Evolutionary conservation across 2,797 vertebrate species (phyloP).

Genomic region (Balearica regulorum): DNA sequence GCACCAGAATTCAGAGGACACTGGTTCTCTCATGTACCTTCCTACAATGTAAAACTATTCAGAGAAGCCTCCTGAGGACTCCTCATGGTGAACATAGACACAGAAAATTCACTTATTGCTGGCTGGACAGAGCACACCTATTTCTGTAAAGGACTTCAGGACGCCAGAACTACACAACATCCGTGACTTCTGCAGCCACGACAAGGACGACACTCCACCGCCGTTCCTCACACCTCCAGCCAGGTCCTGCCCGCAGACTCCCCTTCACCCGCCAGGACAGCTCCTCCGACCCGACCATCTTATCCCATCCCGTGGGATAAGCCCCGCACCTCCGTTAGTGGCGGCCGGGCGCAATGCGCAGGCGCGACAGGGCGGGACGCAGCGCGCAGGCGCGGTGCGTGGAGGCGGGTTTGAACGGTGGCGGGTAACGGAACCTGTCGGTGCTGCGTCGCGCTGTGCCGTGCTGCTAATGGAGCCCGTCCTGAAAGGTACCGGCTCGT

Average conservation of each 20-base stretch:
- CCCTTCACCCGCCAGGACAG: too few species aligned
- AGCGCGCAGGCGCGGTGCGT: not conserved
- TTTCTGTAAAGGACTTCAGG: accelerated
- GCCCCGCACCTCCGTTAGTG: accelerated
- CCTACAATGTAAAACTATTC: not conserved
- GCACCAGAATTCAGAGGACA: not conserved
- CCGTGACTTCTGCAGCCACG: accelerated
- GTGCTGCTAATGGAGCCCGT: not conserved
- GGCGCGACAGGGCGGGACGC: not conserved
- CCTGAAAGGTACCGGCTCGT: slow-evolving; percentile 4
- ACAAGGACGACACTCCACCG: accelerated
- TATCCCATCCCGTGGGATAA: too few species aligned
- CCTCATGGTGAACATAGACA: accelerated
- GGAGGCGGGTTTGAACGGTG: not conserved
- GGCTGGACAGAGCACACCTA: accelerated
- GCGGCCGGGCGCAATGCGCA: not conserved
- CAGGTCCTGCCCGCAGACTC: not conserved
- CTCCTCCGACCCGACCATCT: accelerated
- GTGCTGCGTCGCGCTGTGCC: not conserved
- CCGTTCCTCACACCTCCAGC: accelerated
- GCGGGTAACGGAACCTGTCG: not conserved
- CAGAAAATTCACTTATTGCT: not conserved
- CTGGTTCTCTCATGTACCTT: not conserved
- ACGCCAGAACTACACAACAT: accelerated
- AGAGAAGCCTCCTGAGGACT: not conserved